Evolutionary conservation across 2,888 invertebrate species (phyloP).

Genomic region (Mellilla xanthometata): DNA sequence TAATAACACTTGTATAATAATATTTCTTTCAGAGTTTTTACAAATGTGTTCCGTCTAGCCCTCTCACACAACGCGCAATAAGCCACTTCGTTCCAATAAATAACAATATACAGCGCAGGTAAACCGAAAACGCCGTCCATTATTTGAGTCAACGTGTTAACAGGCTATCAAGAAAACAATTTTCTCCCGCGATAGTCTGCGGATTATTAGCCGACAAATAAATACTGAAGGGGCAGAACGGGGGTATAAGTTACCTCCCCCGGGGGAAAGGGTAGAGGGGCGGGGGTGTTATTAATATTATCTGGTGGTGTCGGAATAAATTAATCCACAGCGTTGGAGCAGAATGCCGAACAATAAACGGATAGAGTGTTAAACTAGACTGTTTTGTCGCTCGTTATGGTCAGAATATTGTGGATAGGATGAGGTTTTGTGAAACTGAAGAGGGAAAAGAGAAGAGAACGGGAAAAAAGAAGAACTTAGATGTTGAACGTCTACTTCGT

Average conservation of each 20-base stretch:
- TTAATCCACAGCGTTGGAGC: slow-evolving; percentile 54
- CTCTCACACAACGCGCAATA: no score
- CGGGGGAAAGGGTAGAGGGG: slow-evolving; percentile 1
- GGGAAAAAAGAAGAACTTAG: no score
- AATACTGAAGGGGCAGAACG: slow-evolving; percentile 25
- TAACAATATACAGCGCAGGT: slow-evolving; percentile 1
- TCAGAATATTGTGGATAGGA: slow-evolving; percentile 37
- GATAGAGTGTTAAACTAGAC: slow-evolving; percentile 52
- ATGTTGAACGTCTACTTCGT: no score
- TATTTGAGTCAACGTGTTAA: slow-evolving; percentile 39
- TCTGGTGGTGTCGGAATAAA: slow-evolving; percentile 54
- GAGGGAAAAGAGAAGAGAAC: no score
- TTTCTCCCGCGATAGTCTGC: slow-evolving; percentile 49
- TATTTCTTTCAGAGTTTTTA: no score
- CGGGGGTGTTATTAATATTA: slow-evolving; percentile 41
- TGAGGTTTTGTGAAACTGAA: no score
- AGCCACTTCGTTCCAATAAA: neutral
- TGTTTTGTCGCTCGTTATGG: slow-evolving; percentile 38
- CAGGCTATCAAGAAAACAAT: slow-evolving; percentile 67
- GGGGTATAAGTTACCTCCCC: slow-evolving; percentile 1
- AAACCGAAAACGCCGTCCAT: neutral
- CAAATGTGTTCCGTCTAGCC: no score
- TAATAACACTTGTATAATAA: no score
- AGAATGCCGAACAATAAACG: slow-evolving; percentile 55
- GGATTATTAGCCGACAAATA: slow-evolving; percentile 47